These are phyloP conservation scores for Coleophora flavipennella DNA, from an alignment of 2,888 invertebrate species.

Conservation along the genomic window DNA sequence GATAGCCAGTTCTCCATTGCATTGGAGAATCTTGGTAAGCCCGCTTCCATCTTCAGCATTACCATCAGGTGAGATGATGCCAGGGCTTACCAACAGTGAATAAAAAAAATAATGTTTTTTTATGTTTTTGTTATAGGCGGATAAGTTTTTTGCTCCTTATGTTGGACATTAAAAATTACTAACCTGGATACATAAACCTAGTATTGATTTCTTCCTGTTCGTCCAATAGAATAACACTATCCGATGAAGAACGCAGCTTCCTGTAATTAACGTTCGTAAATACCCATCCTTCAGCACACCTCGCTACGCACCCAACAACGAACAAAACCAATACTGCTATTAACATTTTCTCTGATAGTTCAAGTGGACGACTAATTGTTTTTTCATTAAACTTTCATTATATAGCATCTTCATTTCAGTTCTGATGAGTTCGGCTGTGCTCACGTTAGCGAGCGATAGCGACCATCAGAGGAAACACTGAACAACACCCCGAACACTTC, in stretches of 20 bases:
- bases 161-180: not conserved
- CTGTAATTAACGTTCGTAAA: conserved; percentile 20
- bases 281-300: conserved; percentile 20
- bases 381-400: no score
- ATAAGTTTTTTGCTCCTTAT: no score
- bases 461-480: not conserved
- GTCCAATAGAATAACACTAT: not conserved
- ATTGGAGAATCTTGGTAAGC: no score
- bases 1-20: no score
- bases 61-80: no score
- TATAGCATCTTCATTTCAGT: no score
- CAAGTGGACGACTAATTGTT: not conserved
- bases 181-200: conserved; percentile 11
- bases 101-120: no score
- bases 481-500: no score
- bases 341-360: conserved; percentile 2
- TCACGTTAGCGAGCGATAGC: not conserved
- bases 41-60: no score
- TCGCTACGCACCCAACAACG: not conserved
- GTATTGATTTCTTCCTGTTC: conserved; percentile 4
- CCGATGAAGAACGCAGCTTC: conserved; percentile 5
- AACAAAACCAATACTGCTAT: not conserved
- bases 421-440: not conserved
- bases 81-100: no score
- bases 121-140: no score